Evolutionary conservation across 2,113 vertebrate genomes (phyloP), one percentile per base, ranked within the genome.

Genomic region (Anarhynchus alexandrinus): DNA sequence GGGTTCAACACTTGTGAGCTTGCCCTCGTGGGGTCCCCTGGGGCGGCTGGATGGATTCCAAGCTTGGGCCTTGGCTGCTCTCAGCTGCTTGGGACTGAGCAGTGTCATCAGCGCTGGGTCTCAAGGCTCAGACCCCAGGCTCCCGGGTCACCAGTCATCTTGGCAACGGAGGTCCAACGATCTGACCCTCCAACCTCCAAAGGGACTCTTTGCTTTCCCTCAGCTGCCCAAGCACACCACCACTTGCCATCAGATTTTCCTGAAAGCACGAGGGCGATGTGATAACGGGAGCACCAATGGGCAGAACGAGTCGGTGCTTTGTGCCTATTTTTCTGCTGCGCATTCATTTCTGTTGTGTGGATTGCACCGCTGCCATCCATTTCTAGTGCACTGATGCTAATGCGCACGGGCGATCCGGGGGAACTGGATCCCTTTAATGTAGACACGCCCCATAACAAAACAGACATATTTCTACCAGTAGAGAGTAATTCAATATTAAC

Each of bases 1-100:
- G n/a, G n/a, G n/a, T n/a, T n/a, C n/a, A n/a, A 3, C 11, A 2
- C 11, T 6, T 3, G 2, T 22, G 9, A 47, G 23, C 29, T n/a
- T 23, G 17, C 69, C 47, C 55, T 47, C 13, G 21, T 49, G 47
- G 54, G 47, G 7, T n/a, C 49, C 30, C 34, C 38, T 52, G 29
- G 4, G 34, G 51, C 2, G 3, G 36, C 32, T 21, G 11, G 10
- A 59, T 2, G 55, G 40, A 55, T 19, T 43, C 54, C 62, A 49
- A 15, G 29, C 61, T 26, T 74, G 25, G 23, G 38, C 40, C 38
- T 18, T 22, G 40, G 22, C 15, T 38, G 27, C 25, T 74, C 47
- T 38, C 9, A 2, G 38, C 43, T n/a, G 19, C 22, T 23, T 9
- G 64, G 70, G 27, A 51, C 10, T 5, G 15, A 17, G 43, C 15